Evolutionary conservation across 2,888 invertebrate genomes (phyloP).

Genomic region (Liopterus haemorrhoidalis): DNA sequence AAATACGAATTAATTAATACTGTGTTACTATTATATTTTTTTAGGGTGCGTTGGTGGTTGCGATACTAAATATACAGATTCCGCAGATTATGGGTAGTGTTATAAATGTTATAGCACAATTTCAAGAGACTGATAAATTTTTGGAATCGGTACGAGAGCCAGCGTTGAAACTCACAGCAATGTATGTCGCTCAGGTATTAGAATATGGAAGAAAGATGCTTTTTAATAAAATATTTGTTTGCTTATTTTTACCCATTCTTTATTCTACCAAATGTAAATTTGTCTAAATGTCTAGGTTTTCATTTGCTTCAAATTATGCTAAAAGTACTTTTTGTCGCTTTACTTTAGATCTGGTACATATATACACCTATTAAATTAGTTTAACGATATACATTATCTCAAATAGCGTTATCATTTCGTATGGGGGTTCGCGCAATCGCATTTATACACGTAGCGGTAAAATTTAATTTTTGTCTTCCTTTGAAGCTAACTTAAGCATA

Average conservation of each 20-base stretch:
- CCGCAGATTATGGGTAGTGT: constrained; percentile 77
- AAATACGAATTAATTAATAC: neutral
- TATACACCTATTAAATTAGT: constrained; percentile 1
- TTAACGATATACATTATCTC: constrained; percentile 3
- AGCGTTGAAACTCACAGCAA: constrained; percentile 58
- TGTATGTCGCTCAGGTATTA: constrained; percentile 75
- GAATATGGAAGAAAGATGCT: too few relatives aligned
- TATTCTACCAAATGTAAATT: too few relatives aligned
- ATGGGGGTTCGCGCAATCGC: too few relatives aligned
- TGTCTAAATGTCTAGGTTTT: constrained; percentile 2
- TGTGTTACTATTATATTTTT: constrained; percentile 38
- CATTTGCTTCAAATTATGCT: too few relatives aligned
- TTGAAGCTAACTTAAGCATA: too few relatives aligned
- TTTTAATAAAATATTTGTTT: too few relatives aligned
- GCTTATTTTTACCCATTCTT: too few relatives aligned
- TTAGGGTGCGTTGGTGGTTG: constrained; percentile 82
- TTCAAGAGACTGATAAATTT: constrained; percentile 51
- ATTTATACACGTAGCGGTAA: too few relatives aligned
- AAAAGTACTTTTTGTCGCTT: too few relatives aligned
- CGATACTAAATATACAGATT: constrained; percentile 82
- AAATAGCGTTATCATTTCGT: constrained; percentile 3
- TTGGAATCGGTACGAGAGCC: constrained; percentile 60
- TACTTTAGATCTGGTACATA: too few relatives aligned
- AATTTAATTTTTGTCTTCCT: too few relatives aligned
- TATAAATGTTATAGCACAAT: constrained; percentile 68